A percentile compares a stretch with the other conserved stretches of the same genome.
Evolutionary conservation across 1,140 invertebrate genomes (phyloP).

Genomic region (Micrasema minimum): DNA sequence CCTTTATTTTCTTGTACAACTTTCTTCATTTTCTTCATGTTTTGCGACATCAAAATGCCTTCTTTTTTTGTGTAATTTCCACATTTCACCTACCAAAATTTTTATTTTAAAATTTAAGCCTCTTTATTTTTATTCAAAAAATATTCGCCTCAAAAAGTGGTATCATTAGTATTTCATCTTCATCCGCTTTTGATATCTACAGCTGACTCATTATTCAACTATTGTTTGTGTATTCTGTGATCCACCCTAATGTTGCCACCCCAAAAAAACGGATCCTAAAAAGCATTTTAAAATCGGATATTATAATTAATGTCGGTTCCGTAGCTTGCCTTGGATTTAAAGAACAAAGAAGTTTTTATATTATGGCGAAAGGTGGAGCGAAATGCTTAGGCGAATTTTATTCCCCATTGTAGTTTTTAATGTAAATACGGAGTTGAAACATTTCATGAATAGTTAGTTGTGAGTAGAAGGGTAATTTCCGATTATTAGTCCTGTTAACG

Average conservation of each 20-base stretch:
- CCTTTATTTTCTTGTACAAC: too few relatives aligned
- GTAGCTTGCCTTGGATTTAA: conserved; percentile 59
- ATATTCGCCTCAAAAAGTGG: too few relatives aligned
- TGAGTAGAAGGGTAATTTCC: conserved; percentile 2
- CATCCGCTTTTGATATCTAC: conserved; percentile 37
- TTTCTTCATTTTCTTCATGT: too few relatives aligned
- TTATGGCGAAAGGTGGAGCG: conserved; percentile 36
- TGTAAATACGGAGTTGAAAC: conserved; percentile 51
- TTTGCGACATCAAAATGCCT: too few relatives aligned
- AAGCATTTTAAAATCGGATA: conserved; percentile 69
- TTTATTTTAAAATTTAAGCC: too few relatives aligned
- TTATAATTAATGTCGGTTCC: conserved; percentile 70
- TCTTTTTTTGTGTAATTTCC: too few relatives aligned
- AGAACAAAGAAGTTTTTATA: conserved; percentile 48
- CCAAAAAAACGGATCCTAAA: conserved; percentile 60
- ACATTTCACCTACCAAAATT: too few relatives aligned
- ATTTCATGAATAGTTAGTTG: conserved; percentile 38
- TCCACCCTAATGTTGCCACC: conserved; percentile 48
- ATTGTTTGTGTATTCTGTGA: conserved; percentile 46
- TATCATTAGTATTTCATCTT: conserved; percentile 41
- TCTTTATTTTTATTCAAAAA: too few relatives aligned
- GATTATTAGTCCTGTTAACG: conserved; percentile 11
- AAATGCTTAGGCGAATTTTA: conserved; percentile 46
- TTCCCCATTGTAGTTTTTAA: conserved; percentile 41
- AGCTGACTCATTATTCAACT: conserved; percentile 50